Evolutionary conservation across 1,140 invertebrate species (phyloP).

Genomic region (Zaprionus ghesquierei): DNA sequence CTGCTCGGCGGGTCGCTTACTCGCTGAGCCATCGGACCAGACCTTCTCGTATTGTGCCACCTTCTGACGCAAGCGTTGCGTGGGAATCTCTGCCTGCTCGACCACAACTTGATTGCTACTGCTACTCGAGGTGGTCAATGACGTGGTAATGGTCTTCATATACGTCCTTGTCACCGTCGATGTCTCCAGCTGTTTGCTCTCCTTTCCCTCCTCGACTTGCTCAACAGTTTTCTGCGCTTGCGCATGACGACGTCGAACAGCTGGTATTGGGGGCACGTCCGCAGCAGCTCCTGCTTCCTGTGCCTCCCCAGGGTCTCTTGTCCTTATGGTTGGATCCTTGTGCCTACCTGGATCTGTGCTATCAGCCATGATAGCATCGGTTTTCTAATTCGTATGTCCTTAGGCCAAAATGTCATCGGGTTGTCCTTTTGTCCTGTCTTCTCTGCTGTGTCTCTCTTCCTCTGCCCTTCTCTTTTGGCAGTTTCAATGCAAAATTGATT

Average conservation of each 20-base stretch:
- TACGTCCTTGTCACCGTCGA: slow-evolving; percentile 75
- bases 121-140: slow-evolving; percentile 59
- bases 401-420: slow-evolving; percentile 64
- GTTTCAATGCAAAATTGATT: slow-evolving; percentile 72
- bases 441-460: background rate
- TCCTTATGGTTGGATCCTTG: slow-evolving; percentile 72
- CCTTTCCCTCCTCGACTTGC: slow-evolving; percentile 22
- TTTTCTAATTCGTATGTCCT: slow-evolving; percentile 48
- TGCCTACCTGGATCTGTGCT: slow-evolving; percentile 72
- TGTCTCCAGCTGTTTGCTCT: slow-evolving; percentile 69
- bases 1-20: slow-evolving; percentile 58
- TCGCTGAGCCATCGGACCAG: slow-evolving; percentile 84
- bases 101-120: slow-evolving; percentile 40
- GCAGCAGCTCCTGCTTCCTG: too few species aligned
- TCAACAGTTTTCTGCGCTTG: slow-evolving; percentile 58
- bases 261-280: slow-evolving; percentile 73
- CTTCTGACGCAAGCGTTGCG: slow-evolving; percentile 86
- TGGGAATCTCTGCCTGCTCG: slow-evolving; percentile 73
- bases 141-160: slow-evolving; percentile 73
- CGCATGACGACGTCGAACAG: slow-evolving; percentile 72
- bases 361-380: slow-evolving; percentile 80
- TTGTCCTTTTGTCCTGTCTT: slow-evolving; percentile 27
- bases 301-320: slow-evolving; percentile 39
- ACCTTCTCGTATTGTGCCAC: slow-evolving; percentile 91
- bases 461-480: slow-evolving; percentile 16